phyloP scores from a whole-genome alignment of 2,113 vertebrate genomes.

The Opisthocomus hoazin region DNA sequence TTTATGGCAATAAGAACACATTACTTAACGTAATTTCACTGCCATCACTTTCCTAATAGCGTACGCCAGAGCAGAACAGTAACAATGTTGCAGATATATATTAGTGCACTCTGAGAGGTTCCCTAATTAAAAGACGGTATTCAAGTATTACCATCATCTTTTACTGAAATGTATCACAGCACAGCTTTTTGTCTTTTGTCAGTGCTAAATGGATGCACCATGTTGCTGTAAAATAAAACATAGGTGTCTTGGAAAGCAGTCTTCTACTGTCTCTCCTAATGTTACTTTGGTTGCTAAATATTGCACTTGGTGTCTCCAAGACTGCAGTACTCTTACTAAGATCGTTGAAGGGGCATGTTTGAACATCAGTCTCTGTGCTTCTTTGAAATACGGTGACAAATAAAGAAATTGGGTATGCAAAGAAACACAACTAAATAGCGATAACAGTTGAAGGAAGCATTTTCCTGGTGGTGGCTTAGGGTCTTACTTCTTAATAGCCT shows the following conservation, averaged over 20 bases:
- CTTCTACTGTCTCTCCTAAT: neutral
- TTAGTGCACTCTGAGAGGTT: neutral
- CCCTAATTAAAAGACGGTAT: neutral
- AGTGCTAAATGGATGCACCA: neutral
- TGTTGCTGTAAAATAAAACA: neutral
- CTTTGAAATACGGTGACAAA: neutral
- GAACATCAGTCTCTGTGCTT: neutral
- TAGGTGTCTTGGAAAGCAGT: neutral
- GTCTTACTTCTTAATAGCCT: neutral
- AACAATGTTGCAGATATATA: neutral
- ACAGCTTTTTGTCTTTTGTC: neutral
- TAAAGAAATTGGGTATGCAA: neutral
- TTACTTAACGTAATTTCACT: neutral
- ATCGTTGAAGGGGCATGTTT: neutral
- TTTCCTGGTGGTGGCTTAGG: neutral
- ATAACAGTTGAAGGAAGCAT: neutral
- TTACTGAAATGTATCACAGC: neutral
- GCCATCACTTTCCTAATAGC: neutral
- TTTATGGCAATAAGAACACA: neutral
- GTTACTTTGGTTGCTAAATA: neutral
- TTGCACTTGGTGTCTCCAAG: neutral
- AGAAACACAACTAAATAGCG: neutral
- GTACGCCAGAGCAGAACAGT: neutral
- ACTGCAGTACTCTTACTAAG: neutral
- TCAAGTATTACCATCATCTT: neutral